Evolutionary conservation across 1,140 invertebrate species (phyloP).

Genomic region (Acromyrmex heyeri): DNA sequence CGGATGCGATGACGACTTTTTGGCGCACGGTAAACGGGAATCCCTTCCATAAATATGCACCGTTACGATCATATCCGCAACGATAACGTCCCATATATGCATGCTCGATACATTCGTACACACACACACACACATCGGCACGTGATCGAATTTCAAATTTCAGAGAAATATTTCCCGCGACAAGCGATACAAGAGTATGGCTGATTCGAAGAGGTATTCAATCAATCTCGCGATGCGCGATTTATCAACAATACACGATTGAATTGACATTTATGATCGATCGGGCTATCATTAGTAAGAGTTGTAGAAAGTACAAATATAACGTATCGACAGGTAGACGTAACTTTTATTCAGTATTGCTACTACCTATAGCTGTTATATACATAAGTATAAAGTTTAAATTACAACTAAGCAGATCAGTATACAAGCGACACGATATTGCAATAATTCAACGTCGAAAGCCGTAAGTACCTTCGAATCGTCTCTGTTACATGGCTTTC

Average conservation of each 20-base stretch:
- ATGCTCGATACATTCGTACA: constrained; percentile 52
- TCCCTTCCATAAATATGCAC: constrained; percentile 74
- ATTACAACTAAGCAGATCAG: neutral
- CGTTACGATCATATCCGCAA: constrained; percentile 68
- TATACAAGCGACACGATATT: neutral
- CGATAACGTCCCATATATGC: constrained; percentile 62
- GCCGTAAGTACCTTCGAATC: constrained; percentile 19
- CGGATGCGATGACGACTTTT: constrained; percentile 68
- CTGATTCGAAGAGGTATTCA: constrained; percentile 30
- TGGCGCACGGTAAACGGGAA: constrained; percentile 8
- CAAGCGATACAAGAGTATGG: constrained; percentile 31
- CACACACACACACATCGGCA: constrained; percentile 40
- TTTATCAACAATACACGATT: constrained; percentile 17
- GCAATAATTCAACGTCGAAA: constrained; percentile 8
- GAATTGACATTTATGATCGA: constrained; percentile 21
- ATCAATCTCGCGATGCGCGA: constrained; percentile 44
- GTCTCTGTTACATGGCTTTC: constrained; percentile 45
- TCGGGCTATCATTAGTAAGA: neutral
- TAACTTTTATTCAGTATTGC: neutral
- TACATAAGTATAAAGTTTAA: neutral
- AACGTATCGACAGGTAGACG: constrained; percentile 6
- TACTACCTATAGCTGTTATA: too few species aligned
- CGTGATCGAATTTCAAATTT: constrained; percentile 78
- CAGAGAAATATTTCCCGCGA: constrained; percentile 44
- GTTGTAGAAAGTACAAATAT: neutral